Evolutionary conservation across 1,140 invertebrate genomes (phyloP), one percentile per base, ranked within the genome.

Genomic region (Bombus consobrinus): DNA sequence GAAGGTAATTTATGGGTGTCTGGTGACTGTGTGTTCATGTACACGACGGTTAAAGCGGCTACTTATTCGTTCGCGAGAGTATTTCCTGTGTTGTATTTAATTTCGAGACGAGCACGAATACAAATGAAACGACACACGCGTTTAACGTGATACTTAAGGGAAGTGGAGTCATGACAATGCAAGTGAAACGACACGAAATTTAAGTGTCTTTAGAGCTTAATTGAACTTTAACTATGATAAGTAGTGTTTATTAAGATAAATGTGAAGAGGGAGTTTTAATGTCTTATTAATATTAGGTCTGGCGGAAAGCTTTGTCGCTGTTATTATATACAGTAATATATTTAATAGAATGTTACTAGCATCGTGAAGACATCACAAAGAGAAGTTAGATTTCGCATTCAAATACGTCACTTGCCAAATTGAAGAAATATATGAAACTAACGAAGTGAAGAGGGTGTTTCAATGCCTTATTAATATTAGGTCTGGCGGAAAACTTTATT

Each of bases 1-100:
- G 74, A 78, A 18, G 37, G 72, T 83, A 75, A 83, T 83, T 83
- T 83, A 83, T 83, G 59, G 15, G 6, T 28, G 4, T 25, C 59
- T 9, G 41, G 32, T 34, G 69, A 39, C 37, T 28, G 37, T 22
- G 22, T 28, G 22, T 10, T 18, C 68, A 8, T 53, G 47, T 53
- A 53, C 68, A 64, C 62, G 62, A 53, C 18, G 18, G 47, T 53
- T 53, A 53, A 68, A 37, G 66, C 34, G 34, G 9, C 8, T 22
- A 18, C 18, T 68, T 37, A 10, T 5, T 34, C 15, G 66, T 22
- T 22, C 32, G 18, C 32, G 18, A 37, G 32, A 22, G 32, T 68
- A 34, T 37, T 68, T 68, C 62, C 62, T 32, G n/a, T 12, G n/a
- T 18, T 32, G n/a, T 66, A 18, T 66, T 66, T 66, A 66, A 66